Evolutionary conservation across 2,113 vertebrate species (phyloP), one percentile per base, ranked within the genome.

Genomic region (Gnathonemus echidnorhynchus): DNA sequence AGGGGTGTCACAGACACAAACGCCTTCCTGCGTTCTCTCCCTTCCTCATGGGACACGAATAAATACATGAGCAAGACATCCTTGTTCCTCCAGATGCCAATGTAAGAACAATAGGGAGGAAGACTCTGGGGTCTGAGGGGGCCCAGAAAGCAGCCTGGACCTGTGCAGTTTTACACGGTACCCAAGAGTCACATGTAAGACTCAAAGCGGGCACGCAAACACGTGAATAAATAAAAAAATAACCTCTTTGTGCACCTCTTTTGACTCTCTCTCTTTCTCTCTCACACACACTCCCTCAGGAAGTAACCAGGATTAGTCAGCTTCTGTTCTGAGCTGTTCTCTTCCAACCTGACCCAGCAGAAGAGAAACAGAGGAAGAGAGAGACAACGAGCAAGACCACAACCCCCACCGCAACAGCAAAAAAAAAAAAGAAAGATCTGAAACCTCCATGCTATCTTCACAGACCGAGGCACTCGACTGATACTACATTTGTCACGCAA

Each of bases 381-480:
- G 56, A 90, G 5, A 88, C 42, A 50, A 27, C 24, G 39, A 89
- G 46, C 77, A 52, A 88, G 49, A 89, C 46, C 93, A 94, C 91
- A 93, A 88, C 86, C 91, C 46, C 92, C 91, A 92, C 92, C 90
- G 86, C 83, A 45, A 48, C 45, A 85, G 83, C 83, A 48, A 4
- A 45, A 46, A 84, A 45, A 46, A 84, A 31, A 56, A 56, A 56
- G 1, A 56, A 56, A 80, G 9, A 70, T 13, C 62, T 39, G 31
- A 77, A 31, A 77, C 70, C 13, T 77, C 13, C 4, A 31, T 39
- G 70, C 13, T 17, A 77, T 5, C 74, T 39, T 48, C 42, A 85
- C 83, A 85, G 42, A 4, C 83, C 90, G 88, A 74, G 91, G 90
- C 89, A 4, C 27, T 35, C 27, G 74, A 21, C 74, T 1, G 90